Evolutionary conservation across 2,888 invertebrate genomes (phyloP).

Genomic region (Eilema depressum): DNA sequence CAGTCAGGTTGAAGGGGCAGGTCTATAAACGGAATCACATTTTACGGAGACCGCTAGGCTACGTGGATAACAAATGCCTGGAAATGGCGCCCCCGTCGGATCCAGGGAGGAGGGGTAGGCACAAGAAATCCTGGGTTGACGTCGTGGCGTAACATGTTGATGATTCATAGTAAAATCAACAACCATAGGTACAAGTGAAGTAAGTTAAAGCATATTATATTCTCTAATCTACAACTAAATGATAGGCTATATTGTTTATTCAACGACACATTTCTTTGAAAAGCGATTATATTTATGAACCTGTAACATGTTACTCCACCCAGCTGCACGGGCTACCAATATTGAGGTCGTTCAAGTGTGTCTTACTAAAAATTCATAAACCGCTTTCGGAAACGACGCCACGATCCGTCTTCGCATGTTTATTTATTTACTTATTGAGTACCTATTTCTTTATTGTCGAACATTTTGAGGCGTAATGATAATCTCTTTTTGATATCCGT

Average conservation of each 20-base stretch:
- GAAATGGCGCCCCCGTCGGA: too few relatives aligned
- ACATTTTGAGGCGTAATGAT: background rate
- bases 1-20: too few relatives aligned
- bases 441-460: background rate
- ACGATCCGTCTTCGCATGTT: slow-evolving; percentile 14
- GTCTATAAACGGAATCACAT: too few relatives aligned
- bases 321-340: background rate
- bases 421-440: slow-evolving; percentile 40
- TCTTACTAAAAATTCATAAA: slow-evolving; percentile 40
- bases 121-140: too few relatives aligned
- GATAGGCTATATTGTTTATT: background rate
- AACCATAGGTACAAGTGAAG: too few relatives aligned
- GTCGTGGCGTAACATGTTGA: too few relatives aligned
- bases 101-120: too few relatives aligned
- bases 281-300: background rate
- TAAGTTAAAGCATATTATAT: too few relatives aligned
- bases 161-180: too few relatives aligned
- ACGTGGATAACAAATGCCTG: too few relatives aligned
- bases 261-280: background rate
- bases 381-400: slow-evolving; percentile 20
- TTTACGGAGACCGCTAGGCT: too few relatives aligned
- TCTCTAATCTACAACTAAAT: background rate
- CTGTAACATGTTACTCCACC: background rate
- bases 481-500: background rate
- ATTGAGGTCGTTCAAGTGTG: slow-evolving; percentile 35